phyloP scores from a whole-genome alignment of 2,888 invertebrate species.

The Oxycera nigricornis region DNA sequence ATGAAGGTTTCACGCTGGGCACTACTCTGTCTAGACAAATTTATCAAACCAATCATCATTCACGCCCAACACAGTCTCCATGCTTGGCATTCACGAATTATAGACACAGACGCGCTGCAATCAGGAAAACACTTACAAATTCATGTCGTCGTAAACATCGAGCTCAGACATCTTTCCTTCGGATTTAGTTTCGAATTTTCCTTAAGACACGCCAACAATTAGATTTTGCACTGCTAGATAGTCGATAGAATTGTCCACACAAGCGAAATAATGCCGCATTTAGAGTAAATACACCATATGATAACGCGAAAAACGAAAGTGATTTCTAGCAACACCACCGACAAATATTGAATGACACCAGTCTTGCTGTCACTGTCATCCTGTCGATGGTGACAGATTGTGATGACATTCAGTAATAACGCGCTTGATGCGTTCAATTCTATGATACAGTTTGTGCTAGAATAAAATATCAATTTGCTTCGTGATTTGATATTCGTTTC shows the following conservation, averaged over 20 bases:
- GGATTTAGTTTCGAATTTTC: too few relatives aligned
- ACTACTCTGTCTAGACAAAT: neutral
- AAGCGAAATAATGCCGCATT: neutral
- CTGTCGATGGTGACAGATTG: too few relatives aligned
- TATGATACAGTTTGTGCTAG: too few relatives aligned
- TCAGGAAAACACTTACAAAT: slow-evolving; percentile 67
- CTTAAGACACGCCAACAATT: too few relatives aligned
- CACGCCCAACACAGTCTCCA: neutral
- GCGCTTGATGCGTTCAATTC: too few relatives aligned
- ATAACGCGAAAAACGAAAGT: neutral
- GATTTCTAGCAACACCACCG: neutral
- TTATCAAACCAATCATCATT: neutral
- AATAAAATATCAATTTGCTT: too few relatives aligned
- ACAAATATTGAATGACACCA: neutral
- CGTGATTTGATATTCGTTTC: too few relatives aligned
- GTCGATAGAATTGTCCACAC: neutral
- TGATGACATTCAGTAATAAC: too few relatives aligned
- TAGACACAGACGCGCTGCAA: neutral
- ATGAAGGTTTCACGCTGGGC: neutral
- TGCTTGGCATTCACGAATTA: neutral
- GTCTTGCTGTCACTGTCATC: neutral
- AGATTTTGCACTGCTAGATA: neutral
- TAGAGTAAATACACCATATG: neutral
- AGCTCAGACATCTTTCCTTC: slow-evolving; percentile 28
- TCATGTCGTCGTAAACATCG: slow-evolving; percentile 75